Conservation (phyloP, 2,888 invertebrate species). For the Cerceris rybyensis region DNA sequence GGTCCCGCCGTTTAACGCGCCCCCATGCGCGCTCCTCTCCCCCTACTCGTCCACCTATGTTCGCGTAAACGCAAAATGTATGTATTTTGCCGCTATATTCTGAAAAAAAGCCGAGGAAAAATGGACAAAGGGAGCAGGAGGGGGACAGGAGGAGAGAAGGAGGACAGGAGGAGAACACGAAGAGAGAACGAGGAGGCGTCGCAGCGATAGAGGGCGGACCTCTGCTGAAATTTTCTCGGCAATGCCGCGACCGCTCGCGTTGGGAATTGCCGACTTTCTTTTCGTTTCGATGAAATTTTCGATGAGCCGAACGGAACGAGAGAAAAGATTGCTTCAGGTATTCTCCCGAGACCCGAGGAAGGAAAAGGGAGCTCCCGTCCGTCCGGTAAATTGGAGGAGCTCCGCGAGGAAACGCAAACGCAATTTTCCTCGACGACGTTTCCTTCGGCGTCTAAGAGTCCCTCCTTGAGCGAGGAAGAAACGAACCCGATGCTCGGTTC, state of each 20-base stretch:
- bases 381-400: constrained; percentile 11
- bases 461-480: background rate
- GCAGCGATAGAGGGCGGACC: background rate
- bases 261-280: background rate
- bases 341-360: background rate
- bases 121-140: background rate
- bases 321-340: background rate
- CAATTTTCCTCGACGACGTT: constrained; percentile 2
- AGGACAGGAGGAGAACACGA: too few relatives aligned
- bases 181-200: background rate
- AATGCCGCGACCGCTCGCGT: background rate
- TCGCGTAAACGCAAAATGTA: background rate
- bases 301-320: background rate
- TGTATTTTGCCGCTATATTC: background rate
- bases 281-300: background rate
- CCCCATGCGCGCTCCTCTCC: constrained; percentile 45
- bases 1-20: constrained; percentile 64
- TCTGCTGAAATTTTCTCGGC: background rate
- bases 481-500: background rate
- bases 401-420: constrained; percentile 12
- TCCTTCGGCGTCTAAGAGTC: background rate
- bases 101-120: constrained; percentile 32
- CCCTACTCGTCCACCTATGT: constrained; percentile 7
- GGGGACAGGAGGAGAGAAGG: too few relatives aligned
- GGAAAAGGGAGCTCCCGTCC: background rate